Evolutionary conservation across 1,140 invertebrate species (phyloP).

Genomic region (Arctopsyche grandis): DNA sequence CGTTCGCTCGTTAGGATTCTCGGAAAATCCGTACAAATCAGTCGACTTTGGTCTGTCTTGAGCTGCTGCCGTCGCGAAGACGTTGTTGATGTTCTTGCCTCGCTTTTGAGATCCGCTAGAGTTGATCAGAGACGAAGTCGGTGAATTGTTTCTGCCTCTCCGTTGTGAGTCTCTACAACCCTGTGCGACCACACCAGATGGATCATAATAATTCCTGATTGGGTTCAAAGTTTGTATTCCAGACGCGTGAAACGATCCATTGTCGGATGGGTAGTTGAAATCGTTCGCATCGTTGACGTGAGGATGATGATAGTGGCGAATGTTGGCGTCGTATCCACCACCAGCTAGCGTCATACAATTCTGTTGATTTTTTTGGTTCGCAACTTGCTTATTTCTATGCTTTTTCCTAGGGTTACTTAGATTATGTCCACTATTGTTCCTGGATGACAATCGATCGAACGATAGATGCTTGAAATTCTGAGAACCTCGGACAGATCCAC

Average conservation of each 20-base stretch:
- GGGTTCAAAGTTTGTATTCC: slow-evolving; percentile 66
- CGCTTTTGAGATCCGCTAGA: slow-evolving; percentile 64
- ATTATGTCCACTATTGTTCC: slow-evolving; percentile 59
- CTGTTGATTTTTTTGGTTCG: slow-evolving; percentile 63
- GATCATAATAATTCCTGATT: slow-evolving; percentile 61
- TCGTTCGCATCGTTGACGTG: slow-evolving; percentile 63
- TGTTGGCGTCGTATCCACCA: slow-evolving; percentile 64
- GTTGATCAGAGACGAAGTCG: slow-evolving; percentile 61
- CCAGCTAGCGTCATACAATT: slow-evolving; percentile 66
- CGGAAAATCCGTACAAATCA: slow-evolving; percentile 67
- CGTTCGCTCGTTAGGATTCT: slow-evolving; percentile 65
- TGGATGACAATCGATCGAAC: slow-evolving; percentile 63
- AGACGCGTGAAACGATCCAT: slow-evolving; percentile 64
- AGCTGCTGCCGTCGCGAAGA: slow-evolving; percentile 54
- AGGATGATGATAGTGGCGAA: slow-evolving; percentile 65
- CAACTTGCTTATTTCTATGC: slow-evolving; percentile 62
- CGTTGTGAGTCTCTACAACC: slow-evolving; percentile 61
- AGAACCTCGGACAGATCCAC: slow-evolving; percentile 63
- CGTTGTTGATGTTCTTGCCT: slow-evolving; percentile 58
- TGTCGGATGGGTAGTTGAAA: slow-evolving; percentile 60
- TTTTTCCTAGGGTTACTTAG: slow-evolving; percentile 64
- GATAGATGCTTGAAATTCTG: slow-evolving; percentile 66
- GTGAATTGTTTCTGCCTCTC: slow-evolving; percentile 60
- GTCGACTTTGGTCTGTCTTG: slow-evolving; percentile 66
- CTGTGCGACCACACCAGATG: slow-evolving; percentile 48